These are phyloP conservation scores for Gallinago nigripennis DNA, from an alignment of 2,797 vertebrate genomes.

Conservation along the genomic window DNA sequence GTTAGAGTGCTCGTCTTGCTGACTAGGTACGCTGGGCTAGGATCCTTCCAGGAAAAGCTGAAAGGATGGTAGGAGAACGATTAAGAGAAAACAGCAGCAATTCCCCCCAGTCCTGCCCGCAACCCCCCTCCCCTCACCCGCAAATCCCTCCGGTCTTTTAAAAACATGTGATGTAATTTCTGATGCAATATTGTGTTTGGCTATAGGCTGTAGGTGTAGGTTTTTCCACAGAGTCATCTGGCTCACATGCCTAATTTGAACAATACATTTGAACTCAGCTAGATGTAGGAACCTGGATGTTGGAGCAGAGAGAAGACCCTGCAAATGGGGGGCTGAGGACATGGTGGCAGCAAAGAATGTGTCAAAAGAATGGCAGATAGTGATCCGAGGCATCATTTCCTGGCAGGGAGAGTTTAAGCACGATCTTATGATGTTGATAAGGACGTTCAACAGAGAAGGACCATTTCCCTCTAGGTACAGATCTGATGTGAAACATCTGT, in stretches of 20 bases:
- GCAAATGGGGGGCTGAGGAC: not conserved
- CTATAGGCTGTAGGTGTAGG: not conserved
- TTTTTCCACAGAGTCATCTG: not conserved
- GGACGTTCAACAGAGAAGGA: not conserved
- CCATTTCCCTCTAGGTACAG: not conserved
- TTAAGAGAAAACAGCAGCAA: not conserved
- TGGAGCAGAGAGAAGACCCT: not conserved
- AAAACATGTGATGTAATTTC: not conserved
- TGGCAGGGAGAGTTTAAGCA: not conserved
- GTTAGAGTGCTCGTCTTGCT: not conserved
- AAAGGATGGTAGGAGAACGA: not conserved
- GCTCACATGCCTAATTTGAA: not conserved
- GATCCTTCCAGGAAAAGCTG: not conserved
- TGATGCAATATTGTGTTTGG: not conserved
- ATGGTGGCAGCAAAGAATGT: not conserved
- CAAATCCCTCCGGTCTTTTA: not conserved
- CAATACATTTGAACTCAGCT: not conserved
- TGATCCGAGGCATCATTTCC: not conserved
- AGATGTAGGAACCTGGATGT: not conserved
- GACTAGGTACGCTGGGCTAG: not conserved
- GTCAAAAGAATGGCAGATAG: not conserved
- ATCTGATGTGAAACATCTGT: not conserved
- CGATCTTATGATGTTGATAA: fast-evolving
- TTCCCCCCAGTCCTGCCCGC: not conserved
- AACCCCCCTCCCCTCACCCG: not conserved